A percentile compares a stretch with the other conserved stretches of the same genome.
Conservation (phyloP, 2,888 invertebrate genomes). For the Drosophila nr. fundita region DNA sequence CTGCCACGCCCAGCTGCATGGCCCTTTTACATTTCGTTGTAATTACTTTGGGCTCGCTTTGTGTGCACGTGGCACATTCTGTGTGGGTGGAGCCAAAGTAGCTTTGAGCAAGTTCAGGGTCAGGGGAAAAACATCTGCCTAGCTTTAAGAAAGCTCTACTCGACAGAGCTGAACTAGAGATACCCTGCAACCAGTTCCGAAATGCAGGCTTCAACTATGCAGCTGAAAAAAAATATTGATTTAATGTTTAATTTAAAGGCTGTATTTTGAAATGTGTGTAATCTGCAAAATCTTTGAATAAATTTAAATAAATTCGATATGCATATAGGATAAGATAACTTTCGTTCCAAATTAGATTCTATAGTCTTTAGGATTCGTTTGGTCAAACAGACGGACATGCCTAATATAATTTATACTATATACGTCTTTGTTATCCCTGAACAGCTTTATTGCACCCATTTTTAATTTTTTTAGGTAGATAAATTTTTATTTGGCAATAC, state of each 20-base stretch:
- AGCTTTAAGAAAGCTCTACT: constrained; percentile 18
- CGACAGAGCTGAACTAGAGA: background rate
- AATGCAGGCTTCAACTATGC: background rate
- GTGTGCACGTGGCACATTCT: constrained; percentile 65
- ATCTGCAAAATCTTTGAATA: background rate
- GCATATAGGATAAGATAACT: background rate
- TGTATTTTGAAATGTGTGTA: background rate
- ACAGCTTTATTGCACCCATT: background rate
- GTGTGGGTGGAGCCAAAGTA: background rate
- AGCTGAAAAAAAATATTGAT: too few relatives aligned
- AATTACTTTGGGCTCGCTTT: constrained; percentile 71
- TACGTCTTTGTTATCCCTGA: background rate
- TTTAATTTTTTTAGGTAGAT: background rate
- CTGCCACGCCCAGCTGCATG: constrained; percentile 32
- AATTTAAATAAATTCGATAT: background rate
- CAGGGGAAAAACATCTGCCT: constrained; percentile 40
- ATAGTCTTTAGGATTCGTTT: background rate
- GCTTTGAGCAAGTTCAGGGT: constrained; percentile 60
- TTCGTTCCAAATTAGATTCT: background rate
- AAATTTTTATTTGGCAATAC: constrained; percentile 11
- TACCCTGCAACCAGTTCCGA: background rate
- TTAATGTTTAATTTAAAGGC: too few relatives aligned
- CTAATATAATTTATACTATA: background rate
- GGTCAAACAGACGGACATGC: background rate
- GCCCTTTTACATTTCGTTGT: constrained; percentile 65